Evolutionary conservation across 2,113 vertebrate genomes (phyloP).

Genomic region (Phyllostomus hastatus): DNA sequence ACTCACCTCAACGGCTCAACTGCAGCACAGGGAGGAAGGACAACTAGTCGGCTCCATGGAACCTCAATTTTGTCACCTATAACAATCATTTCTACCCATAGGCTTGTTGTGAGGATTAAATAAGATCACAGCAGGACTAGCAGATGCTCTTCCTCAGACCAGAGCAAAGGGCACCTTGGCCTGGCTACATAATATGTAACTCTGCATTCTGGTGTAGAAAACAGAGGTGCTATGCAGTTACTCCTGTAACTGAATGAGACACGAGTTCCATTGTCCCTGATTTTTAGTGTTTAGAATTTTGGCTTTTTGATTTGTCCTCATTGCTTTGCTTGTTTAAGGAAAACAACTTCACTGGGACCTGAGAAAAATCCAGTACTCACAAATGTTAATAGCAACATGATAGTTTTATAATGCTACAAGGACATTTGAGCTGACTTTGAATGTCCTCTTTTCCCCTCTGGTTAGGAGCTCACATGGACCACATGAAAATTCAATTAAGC

Average conservation of each 20-base stretch:
- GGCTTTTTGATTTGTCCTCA: not conserved
- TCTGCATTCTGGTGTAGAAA: not conserved
- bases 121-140: not conserved
- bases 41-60: not conserved
- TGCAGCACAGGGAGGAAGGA: not conserved
- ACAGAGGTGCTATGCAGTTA: not conserved
- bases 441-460: not conserved
- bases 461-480: not conserved
- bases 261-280: not conserved
- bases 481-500: conserved; percentile 32
- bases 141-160: not conserved
- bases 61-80: not conserved
- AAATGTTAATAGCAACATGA: not conserved
- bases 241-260: not conserved
- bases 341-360: not conserved
- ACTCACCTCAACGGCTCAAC: not conserved
- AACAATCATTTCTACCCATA: not conserved
- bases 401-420: not conserved
- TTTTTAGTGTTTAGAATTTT: not conserved
- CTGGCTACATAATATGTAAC: not conserved
- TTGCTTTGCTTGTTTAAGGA: conserved; percentile 7
- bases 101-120: not conserved
- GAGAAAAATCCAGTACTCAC: not conserved
- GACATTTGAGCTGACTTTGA: not conserved
- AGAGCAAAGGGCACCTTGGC: not conserved